These are phyloP conservation scores for Hedychridium roseum DNA, from an alignment of 2,888 invertebrate species.

Conservation along the genomic window DNA sequence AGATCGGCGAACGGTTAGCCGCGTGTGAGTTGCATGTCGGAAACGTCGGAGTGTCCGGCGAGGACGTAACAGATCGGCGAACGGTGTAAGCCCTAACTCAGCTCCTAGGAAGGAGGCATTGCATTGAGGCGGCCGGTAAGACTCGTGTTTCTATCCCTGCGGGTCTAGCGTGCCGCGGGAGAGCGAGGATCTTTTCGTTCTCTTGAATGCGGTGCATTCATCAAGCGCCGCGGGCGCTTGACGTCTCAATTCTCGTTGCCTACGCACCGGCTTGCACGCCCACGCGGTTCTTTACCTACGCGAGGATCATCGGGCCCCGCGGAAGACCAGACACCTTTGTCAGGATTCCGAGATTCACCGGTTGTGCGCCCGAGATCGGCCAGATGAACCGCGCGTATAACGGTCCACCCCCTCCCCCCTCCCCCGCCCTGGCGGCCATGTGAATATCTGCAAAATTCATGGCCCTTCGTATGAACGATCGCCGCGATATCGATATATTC, in stretches of 20 bases:
- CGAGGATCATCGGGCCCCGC: background rate
- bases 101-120: no score
- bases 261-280: constrained; percentile 52
- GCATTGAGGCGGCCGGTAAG: no score
- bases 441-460: no score
- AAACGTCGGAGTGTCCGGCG: no score
- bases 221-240: constrained; percentile 61
- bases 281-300: constrained; percentile 36
- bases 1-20: no score
- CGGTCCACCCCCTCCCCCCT: no score
- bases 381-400: background rate
- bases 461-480: constrained; percentile 21
- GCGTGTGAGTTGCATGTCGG: no score
- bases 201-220: constrained; percentile 59
- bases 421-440: no score
- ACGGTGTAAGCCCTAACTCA: no score
- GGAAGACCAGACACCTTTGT: constrained; percentile 16
- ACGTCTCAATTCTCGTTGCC: constrained; percentile 62
- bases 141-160: no score
- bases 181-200: constrained; percentile 54
- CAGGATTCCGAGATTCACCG: constrained; percentile 12
- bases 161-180: constrained; percentile 14
- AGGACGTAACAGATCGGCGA: no score
- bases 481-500: constrained; percentile 19
- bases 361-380: constrained; percentile 3